Base-by-base conservation (phyloP, 1,140 invertebrate genomes). In the Drosophila nasuta region DNA sequence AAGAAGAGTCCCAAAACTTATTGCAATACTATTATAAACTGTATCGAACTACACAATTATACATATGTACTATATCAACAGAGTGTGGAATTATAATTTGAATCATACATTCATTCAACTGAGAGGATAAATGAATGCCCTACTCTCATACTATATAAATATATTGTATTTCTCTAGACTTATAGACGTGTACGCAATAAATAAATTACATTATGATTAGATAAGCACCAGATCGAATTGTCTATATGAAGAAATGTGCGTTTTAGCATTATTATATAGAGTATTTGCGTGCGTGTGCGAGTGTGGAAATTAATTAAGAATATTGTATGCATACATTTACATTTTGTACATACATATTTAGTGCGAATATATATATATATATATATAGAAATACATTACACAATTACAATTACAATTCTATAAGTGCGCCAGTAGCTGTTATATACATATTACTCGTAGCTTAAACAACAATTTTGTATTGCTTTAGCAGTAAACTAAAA, bases 21-120 rank as follows among this genome's bases (percentile, higher is more conserved):
- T 60, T 85, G 81, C 81, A 85, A 85, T 85, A 85, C 85, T 85
- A 85, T 52, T 65, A 68, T 73, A 75, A 81, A 68, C 20, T 49
- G 15, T 59, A 73, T 52, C 70, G 20, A 41, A 51, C 49, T 59
- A 54, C 5, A 74, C 48, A 46, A 48, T 62, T 75, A 67, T 62
- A 63, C 66, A 67, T 67, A 64, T 80, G 43, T 67, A 72, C 54
- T 69, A 69, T 65, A 65, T 68, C 45, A 38, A n/a, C n/a, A 49
- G 28, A 49, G 43, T 8, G 59, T 5, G 25, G 60, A 41, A 63
- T 46, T 43, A 58, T 66, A 79, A 46, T 52, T 54, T 3, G 20
- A 25, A 59, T 59, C 43, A 35, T 8, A 74, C 65, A 59, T 66
- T 28, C 56, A 67, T 52, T 25, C 20, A 43, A 28, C 57, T 46